A percentile compares a stretch with the other conserved stretches of the same genome.
These are phyloP conservation scores for Silurus asotus DNA, from an alignment of 2,113 vertebrate genomes.

Conservation along the genomic window DNA sequence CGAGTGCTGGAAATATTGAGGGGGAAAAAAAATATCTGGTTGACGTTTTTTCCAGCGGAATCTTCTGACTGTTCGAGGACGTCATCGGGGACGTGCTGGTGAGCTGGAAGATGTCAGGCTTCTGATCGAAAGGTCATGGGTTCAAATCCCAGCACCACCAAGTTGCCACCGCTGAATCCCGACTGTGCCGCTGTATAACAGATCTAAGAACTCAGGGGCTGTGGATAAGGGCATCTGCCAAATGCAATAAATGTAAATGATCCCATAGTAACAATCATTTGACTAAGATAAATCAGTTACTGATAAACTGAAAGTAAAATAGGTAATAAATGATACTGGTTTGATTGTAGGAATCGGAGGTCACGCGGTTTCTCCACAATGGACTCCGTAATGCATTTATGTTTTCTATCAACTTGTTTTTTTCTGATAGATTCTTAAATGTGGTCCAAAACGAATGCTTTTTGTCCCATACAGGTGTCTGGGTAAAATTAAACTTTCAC, in stretches of 20 bases:
- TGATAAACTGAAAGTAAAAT: background rate
- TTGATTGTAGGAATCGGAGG: background rate
- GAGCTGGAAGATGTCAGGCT: no score
- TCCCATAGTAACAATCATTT: background rate
- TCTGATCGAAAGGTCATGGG: no score
- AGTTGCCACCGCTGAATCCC: no score
- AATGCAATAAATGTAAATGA: background rate
- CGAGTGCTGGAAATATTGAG: no score
- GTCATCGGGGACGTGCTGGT: no score
- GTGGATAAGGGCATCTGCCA: no score
- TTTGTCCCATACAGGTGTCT: background rate
- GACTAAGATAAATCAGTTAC: background rate
- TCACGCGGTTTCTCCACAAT: background rate
- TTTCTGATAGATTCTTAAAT: background rate
- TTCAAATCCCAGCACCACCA: no score
- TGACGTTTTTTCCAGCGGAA: no score
- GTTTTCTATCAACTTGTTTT: background rate
- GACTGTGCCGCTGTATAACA: no score
- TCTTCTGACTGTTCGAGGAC: no score
- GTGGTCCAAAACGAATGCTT: background rate
- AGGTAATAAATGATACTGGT: background rate
- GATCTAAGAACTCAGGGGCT: no score
- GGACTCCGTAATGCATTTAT: background rate
- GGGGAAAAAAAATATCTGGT: no score
- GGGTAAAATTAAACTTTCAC: background rate